Evolutionary conservation across 1,140 invertebrate genomes (phyloP), one percentile per base, ranked within the genome.

Genomic region (Saccostrea glomerata): DNA sequence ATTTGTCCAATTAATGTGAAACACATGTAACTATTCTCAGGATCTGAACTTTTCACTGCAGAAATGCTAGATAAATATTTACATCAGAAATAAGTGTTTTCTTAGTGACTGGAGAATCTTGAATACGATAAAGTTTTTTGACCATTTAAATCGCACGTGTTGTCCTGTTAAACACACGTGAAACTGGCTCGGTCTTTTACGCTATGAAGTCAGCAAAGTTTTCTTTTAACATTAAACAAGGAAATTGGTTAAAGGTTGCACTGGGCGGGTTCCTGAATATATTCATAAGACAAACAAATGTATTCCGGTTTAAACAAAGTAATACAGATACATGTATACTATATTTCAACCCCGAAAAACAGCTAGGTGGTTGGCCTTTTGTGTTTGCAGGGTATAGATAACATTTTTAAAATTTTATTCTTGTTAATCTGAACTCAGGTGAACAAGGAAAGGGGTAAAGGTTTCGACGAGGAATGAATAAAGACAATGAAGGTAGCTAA

Each of bases 111-210:
- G n/a, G n/a, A 70, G 66, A 70, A 70, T 30, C 23, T 70, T 70
- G 56, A 58, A 58, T 58, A 11, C 12, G 13, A 58, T 23, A 70
- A 70, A 70, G n/a, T 12, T 12, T 30, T 70, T 30, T 70, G 20
- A 30, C 70, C 70, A 73, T 73, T 30, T 73, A 73, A 73, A 73
- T 13, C 36, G 13, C 70, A 73, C 25, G 70, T 73, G 70, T 23
- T 73, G 5, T 73, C 25, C 70, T 30, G 70, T 73, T 73, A 30
- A 25, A 73, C 13, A 30, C 9, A 73, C 25, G 70, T 73, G 70
- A 30, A 73, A 47, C 40, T 47, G 2, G 6, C 6, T 47, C 40
- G 40, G 40, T 47, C 40, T 47, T 23, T 63, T 17, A 23, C 17
- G 60, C 5, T 63, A 63, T 63, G 60, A 63, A 63, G 60, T 63